Conservation (phyloP, 2,888 invertebrate genomes). For the Stramonita haemastoma region DNA sequence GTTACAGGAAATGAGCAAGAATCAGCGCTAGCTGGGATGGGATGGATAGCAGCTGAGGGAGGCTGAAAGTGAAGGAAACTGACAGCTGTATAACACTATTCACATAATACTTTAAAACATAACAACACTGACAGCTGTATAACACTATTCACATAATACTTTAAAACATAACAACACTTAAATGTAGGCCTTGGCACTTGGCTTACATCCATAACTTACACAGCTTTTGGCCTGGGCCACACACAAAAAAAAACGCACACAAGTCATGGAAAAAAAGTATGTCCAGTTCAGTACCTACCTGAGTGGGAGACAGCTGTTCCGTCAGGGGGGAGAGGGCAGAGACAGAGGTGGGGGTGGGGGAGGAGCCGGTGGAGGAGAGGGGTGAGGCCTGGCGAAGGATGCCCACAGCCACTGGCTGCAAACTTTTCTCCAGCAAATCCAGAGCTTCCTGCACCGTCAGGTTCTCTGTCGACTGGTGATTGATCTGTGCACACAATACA, state of each 20-base stretch:
- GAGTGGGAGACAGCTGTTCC: constrained; percentile 48
- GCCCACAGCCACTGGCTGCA: constrained; percentile 88
- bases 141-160: no score
- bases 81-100: no score
- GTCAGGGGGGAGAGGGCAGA: constrained; percentile 61
- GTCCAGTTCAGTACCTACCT: constrained; percentile 8
- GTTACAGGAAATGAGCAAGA: no score
- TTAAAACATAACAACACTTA: no score
- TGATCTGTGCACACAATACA: constrained; percentile 82
- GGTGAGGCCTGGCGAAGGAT: constrained; percentile 70
- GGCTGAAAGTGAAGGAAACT: no score
- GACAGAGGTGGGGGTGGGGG: constrained; percentile 65
- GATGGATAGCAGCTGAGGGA: no score
- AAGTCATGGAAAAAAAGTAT: background rate
- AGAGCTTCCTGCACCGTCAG: constrained; percentile 89
- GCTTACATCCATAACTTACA: no score
- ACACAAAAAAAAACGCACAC: background rate
- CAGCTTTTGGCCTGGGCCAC: no score
- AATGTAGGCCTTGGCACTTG: no score
- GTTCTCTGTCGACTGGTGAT: constrained; percentile 92
- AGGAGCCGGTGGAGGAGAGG: constrained; percentile 71
- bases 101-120: no score
- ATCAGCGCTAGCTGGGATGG: no score
- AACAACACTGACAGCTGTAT: no score
- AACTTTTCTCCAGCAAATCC: constrained; percentile 87